Evolutionary conservation across 23 tunicate genomes (phyloP), one percentile per base, ranked within the genome.

Genomic region (Diplosoma virens): DNA sequence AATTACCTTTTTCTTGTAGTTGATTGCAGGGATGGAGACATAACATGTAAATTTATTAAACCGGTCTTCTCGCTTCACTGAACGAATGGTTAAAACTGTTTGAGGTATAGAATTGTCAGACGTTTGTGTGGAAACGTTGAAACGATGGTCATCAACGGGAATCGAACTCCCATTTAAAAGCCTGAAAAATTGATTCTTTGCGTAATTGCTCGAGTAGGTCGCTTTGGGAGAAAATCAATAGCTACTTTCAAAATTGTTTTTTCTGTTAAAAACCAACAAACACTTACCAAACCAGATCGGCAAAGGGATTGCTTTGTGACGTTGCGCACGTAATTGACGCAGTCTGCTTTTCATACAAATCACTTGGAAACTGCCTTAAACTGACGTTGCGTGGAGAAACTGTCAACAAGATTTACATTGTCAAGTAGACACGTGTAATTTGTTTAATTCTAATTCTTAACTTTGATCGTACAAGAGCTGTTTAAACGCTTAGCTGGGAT

Each of bases 341-440:
- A 23, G 59, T 56, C 23, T 48, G 72, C 76, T 78, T 72, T 46
- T 77, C 96, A 20, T 24, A 24, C 18, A 56, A 88, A 47, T 84
- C 96, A 7, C 46, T 79, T 70, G 96, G 96, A 54, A 52, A 36
- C 58, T 77, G 96, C 31, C 50, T 48, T 9, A 89, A 63, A n/a
- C 48, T 68, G 32, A 89, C 33, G 27, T 59, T 56, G 17, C 33
- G 70, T 1, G 96, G 96, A 6, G 93, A 73, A 72, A 61, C 93
- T 86, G 72, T 11, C 7, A 18, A 11, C 17, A 58, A 17, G 20
- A 11, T 11, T 45, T 11, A 16, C 16, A 11, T 45, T 45, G 52
- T 45, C 52, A n/a, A n/a, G n/a, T n/a, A n/a, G n/a, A n/a, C n/a
- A n/a, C n/a, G n/a, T n/a, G n/a, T n/a, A n/a, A n/a, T n/a, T n/a